Percentiles rank a stretch among this genome's conserved stretches.
Evolutionary conservation across 2,888 invertebrate species (phyloP).

Genomic region (Folsomia candida): DNA sequence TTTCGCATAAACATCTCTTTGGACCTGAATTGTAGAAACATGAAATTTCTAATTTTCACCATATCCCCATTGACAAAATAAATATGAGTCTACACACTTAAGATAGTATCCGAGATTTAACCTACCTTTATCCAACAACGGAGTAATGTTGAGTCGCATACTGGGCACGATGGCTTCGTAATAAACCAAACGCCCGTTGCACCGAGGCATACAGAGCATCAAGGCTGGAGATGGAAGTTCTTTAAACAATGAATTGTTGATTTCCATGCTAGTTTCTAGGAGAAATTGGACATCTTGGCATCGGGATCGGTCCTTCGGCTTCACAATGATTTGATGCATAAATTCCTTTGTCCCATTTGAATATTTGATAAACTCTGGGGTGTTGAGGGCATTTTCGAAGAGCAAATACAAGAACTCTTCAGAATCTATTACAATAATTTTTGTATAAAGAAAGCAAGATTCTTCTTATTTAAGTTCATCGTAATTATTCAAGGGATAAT

Average conservation of each 20-base stretch:
- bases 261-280: conserved; percentile 35
- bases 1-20: conserved; percentile 38
- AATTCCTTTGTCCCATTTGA: conserved; percentile 36
- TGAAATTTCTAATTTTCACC: neutral
- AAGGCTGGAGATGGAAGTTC: conserved; percentile 39
- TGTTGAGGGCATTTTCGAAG: conserved; percentile 37
- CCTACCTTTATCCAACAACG: conserved; percentile 22
- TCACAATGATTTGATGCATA: conserved; percentile 40
- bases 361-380: conserved; percentile 35
- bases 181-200: conserved; percentile 38
- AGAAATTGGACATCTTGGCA: conserved; percentile 36
- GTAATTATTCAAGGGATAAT: neutral
- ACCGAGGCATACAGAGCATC: conserved; percentile 42
- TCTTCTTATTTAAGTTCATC: neutral
- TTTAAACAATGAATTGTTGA: conserved; percentile 24
- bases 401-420: conserved; percentile 41
- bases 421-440: conserved; percentile 26
- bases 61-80: too few relatives aligned
- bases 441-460: neutral
- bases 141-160: conserved; percentile 30
- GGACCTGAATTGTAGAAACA: conserved; percentile 20
- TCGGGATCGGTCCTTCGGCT: conserved; percentile 30
- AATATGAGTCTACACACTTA: neutral
- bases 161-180: conserved; percentile 42
- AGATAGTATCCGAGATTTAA: too few relatives aligned